Conservation (phyloP, 2,797 vertebrate genomes). For the Neopelma chrysocephalum region DNA sequence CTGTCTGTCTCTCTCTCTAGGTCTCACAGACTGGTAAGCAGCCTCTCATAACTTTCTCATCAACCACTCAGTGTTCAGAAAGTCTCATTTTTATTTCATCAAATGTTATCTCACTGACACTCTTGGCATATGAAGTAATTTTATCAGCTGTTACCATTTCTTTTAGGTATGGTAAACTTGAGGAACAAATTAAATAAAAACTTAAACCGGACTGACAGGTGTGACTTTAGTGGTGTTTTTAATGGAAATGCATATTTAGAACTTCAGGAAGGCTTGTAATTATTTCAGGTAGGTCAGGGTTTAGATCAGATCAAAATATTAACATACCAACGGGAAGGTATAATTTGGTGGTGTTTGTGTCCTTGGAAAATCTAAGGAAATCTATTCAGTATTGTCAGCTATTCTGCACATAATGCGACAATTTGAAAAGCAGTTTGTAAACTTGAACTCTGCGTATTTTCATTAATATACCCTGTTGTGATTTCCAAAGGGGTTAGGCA, state of each 20-base stretch:
- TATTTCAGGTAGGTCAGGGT: conserved; percentile 1
- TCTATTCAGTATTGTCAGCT: background rate
- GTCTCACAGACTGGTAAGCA: background rate
- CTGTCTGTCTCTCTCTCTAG: background rate
- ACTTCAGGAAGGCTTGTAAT: background rate
- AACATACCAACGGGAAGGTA: background rate
- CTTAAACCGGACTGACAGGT: conserved; percentile 29
- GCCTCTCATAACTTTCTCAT: background rate
- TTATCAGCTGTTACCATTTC: background rate
- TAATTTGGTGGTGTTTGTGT: background rate
- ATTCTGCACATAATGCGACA: background rate
- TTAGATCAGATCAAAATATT: background rate
- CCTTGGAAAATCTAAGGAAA: background rate
- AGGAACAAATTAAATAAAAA: conserved; percentile 44
- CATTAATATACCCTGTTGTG: background rate
- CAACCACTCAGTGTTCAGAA: background rate
- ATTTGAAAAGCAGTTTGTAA: conserved; percentile 4
- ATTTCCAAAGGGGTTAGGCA: background rate
- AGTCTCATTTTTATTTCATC: background rate
- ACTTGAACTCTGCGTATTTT: background rate
- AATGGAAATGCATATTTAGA: background rate
- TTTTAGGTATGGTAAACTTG: background rate
- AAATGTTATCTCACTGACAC: background rate
- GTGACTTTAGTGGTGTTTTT: background rate
- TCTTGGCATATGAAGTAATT: background rate